These are phyloP conservation scores for Drosophila grimshawi DNA, from an alignment of 1,140 invertebrate genomes.

Conservation along the genomic window DNA sequence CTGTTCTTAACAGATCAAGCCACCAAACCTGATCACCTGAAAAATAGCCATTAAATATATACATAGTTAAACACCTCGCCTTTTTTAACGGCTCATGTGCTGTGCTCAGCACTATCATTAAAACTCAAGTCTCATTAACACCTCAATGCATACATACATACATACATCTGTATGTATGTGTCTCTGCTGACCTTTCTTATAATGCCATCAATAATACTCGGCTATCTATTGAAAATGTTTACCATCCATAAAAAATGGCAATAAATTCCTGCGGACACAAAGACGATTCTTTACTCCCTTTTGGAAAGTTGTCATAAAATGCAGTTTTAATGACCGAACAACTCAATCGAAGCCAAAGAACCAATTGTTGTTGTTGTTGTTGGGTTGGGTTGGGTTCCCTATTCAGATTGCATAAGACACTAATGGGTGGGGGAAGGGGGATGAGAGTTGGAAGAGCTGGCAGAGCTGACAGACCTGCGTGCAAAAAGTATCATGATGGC, in stretches of 20 bases:
- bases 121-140: constrained; percentile 58
- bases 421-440: too few relatives aligned
- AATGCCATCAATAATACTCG: not conserved
- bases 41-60: constrained; percentile 1
- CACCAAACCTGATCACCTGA: constrained; percentile 12
- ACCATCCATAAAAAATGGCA: constrained; percentile 56
- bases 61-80: constrained; percentile 2
- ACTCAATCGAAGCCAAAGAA: constrained; percentile 12
- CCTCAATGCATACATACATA: constrained; percentile 35
- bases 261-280: constrained; percentile 60
- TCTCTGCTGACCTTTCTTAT: too few relatives aligned
- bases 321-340: constrained; percentile 5
- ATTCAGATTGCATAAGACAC: constrained; percentile 13
- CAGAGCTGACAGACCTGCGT: not conserved
- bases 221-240: not conserved
- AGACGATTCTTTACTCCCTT: not conserved
- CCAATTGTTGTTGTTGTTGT: not conserved
- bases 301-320: constrained; percentile 43
- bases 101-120: constrained; percentile 9
- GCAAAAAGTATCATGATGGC: constrained; percentile 27
- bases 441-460: not conserved
- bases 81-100: not conserved
- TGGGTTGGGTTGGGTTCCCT: not conserved
- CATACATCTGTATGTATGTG: not conserved
- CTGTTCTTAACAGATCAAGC: not conserved